Evolutionary conservation across 2,797 vertebrate genomes (phyloP).

Genomic region (Falco berigora): DNA sequence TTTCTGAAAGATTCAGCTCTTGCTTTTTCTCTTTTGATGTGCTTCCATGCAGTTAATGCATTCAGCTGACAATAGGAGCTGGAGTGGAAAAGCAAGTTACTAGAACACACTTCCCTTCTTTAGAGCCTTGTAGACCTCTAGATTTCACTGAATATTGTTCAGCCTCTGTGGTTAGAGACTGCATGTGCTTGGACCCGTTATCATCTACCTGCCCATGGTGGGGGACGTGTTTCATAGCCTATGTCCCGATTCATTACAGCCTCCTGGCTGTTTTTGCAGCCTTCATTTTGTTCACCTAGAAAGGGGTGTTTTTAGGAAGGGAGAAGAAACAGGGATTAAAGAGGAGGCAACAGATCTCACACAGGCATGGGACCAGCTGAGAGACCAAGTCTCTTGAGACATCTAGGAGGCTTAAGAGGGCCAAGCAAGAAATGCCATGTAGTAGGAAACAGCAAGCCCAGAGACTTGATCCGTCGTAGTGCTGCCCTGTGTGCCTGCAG

Average conservation of each 20-base stretch:
- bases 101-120: background rate
- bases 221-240: background rate
- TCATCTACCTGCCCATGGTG: accelerated
- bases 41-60: background rate
- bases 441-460: background rate
- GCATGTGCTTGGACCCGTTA: background rate
- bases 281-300: background rate
- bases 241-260: background rate
- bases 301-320: background rate
- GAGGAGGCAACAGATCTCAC: background rate
- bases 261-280: background rate
- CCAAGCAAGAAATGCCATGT: background rate
- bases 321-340: background rate
- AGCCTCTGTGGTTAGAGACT: background rate
- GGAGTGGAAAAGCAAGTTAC: background rate
- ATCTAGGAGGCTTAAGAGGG: background rate
- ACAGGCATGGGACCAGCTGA: background rate
- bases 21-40: background rate
- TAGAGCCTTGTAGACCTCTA: background rate
- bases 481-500: background rate
- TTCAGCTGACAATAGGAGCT: background rate
- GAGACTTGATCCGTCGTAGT: background rate
- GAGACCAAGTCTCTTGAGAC: background rate
- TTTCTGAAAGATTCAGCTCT: background rate
- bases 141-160: background rate